Evolutionary conservation across 2,113 vertebrate species (phyloP), one percentile per base, ranked within the genome.

Genomic region (Dipodomys ordii): DNA sequence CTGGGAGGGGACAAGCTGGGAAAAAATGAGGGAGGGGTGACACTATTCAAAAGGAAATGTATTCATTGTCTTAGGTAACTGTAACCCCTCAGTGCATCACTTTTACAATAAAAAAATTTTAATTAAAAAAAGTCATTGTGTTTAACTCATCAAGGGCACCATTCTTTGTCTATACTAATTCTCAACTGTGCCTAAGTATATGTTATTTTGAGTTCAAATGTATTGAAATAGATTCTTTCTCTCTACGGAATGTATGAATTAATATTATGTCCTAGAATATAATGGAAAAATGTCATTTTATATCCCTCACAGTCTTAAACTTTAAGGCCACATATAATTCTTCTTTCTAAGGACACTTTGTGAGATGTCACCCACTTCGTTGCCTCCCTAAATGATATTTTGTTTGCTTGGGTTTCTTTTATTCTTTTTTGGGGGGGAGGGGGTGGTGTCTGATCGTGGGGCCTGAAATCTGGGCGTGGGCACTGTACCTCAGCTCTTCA

Each of bases 191-290:
- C 92, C 10, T 88, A 53, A 84, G 67, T 67, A 10, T 12, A 79
- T 71, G 2, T 78, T 96, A 94, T 87, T 92, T 79, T 85, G n/a
- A 57, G 76, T 97, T 84, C 62, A 83, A 67, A 32, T 88, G 87
- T 79, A 27, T 4, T 32, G 0, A 69, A 53, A 1, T 60, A 65
- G 72, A 12, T 27, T 53, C 64, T 90, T 79, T 76, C 5, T 62
- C 3, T 72, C 10, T 4, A 0, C 10, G 76, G 15, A 71, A 4
- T 83, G 18, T 23, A 90, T 49, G 6, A 62, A 27, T 9, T 49
- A 74, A 28, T 72, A 83, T 35, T 15, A 82, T 2, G n/a, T 57
- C 65, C 2, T 72, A 76, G 77, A 86, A n/a, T 3, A 83, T 76
- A 90, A 97, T 90, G 7, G 7, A 94, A 83, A 20, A n/a, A 67